Evolutionary conservation across 2,113 vertebrate genomes (phyloP).

Genomic region (Chaetops frenatus): DNA sequence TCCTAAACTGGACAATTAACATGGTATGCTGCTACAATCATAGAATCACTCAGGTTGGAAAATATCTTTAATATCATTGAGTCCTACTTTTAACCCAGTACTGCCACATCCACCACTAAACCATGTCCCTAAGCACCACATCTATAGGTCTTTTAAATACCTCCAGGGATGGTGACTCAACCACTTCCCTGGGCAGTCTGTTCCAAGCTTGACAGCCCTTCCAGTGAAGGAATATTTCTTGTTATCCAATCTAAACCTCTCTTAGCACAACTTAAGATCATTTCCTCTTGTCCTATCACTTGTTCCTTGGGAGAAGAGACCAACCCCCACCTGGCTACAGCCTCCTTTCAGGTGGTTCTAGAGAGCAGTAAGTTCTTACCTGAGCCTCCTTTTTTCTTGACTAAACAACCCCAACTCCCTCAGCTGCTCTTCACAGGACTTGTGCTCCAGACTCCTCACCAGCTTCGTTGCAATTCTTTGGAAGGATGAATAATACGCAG

Average conservation of each 20-base stretch:
- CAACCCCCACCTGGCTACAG: accelerated
- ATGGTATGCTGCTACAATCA: neutral
- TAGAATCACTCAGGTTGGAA: neutral
- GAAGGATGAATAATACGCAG: neutral
- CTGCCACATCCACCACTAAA: neutral
- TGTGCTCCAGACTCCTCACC: neutral
- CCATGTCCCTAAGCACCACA: neutral
- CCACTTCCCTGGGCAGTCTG: neutral
- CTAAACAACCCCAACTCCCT: neutral
- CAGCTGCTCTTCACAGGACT: neutral
- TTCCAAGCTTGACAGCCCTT: neutral
- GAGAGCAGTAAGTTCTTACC: accelerated
- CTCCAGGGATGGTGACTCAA: neutral
- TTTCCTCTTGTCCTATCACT: neutral
- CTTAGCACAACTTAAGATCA: neutral
- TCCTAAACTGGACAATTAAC: neutral
- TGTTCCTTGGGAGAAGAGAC: neutral
- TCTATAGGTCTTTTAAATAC: neutral
- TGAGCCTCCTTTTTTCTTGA: neutral
- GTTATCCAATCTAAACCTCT: neutral
- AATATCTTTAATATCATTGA: neutral
- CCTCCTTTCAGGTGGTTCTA: neutral
- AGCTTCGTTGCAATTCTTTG: neutral
- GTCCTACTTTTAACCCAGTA: neutral
- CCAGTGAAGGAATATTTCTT: too few species aligned